Percentiles rank a stretch among this genome's conserved stretches.
phyloP scores from a whole-genome alignment of 2,797 vertebrate species.

The Eulemur rubriventer region DNA sequence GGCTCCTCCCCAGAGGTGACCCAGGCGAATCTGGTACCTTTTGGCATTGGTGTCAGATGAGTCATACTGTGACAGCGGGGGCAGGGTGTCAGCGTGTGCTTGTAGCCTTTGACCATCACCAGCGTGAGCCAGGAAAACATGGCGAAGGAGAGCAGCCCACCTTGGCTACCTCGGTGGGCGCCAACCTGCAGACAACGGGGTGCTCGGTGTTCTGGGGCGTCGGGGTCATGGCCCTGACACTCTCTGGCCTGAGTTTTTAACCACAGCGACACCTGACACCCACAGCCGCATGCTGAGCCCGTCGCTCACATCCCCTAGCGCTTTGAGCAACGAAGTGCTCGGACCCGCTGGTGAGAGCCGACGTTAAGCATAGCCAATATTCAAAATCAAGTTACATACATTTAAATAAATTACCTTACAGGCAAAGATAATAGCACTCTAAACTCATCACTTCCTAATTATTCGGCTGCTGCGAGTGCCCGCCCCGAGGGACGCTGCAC shows the following conservation, averaged over 20 bases:
- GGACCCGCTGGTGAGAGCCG: not conserved
- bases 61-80: conserved; percentile 84
- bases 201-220: accelerated
- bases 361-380: not conserved
- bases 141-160: conserved; percentile 88
- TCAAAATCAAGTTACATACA: not conserved
- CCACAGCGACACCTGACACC: not conserved
- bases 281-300: not conserved
- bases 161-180: conserved; percentile 86
- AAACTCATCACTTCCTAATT: not conserved
- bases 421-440: not conserved
- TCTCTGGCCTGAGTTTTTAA: too few relatives aligned
- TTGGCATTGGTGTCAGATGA: conserved; percentile 82
- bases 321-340: accelerated
- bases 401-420: not conserved
- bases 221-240: not conserved
- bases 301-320: accelerated
- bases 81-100: conserved; percentile 80
- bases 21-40: conserved; percentile 78
- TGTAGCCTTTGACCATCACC: conserved; percentile 86
- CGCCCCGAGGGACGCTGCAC: accelerated
- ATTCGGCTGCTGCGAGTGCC: not conserved
- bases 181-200: conserved; percentile 49
- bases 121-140: conserved; percentile 88
- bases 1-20: not conserved